Conservation (phyloP, 2,797 vertebrate species). For the Bothrops alternatus region DNA sequence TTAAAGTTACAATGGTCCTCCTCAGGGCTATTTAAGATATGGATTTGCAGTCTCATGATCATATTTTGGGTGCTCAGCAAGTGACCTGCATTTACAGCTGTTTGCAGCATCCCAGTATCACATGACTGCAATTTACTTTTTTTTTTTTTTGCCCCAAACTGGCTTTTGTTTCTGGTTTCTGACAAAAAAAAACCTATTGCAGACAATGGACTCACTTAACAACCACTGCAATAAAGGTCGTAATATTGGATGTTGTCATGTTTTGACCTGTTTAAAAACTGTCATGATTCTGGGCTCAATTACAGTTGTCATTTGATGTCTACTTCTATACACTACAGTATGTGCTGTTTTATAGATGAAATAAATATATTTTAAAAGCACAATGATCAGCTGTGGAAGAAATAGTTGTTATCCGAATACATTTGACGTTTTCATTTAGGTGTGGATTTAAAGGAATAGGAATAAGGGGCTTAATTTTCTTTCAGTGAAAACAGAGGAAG, state of each 20-base stretch:
- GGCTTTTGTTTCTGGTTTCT: not conserved
- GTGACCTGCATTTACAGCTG: not conserved
- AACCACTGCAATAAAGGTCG: not conserved
- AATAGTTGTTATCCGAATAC: not conserved
- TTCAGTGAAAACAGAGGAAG: not conserved
- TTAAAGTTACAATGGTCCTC: not conserved
- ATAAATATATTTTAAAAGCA: not conserved
- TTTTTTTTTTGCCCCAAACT: not conserved
- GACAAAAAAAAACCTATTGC: not conserved
- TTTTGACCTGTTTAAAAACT: not conserved
- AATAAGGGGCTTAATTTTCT: not conserved
- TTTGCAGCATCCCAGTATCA: not conserved
- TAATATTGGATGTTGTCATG: not conserved
- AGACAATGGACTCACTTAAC: not conserved
- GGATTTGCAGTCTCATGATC: not conserved
- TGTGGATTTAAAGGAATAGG: not conserved
- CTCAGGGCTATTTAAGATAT: not conserved
- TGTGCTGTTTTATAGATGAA: not conserved
- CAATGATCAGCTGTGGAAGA: not conserved
- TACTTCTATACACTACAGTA: not conserved
- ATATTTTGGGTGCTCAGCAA: not conserved
- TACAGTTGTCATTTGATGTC: no score
- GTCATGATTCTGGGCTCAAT: no score
- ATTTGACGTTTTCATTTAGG: not conserved
- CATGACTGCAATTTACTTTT: not conserved